A percentile compares a stretch with the other conserved stretches of the same genome.
Evolutionary conservation across 2,888 invertebrate genomes (phyloP).

Genomic region (Cantharis nigra): DNA sequence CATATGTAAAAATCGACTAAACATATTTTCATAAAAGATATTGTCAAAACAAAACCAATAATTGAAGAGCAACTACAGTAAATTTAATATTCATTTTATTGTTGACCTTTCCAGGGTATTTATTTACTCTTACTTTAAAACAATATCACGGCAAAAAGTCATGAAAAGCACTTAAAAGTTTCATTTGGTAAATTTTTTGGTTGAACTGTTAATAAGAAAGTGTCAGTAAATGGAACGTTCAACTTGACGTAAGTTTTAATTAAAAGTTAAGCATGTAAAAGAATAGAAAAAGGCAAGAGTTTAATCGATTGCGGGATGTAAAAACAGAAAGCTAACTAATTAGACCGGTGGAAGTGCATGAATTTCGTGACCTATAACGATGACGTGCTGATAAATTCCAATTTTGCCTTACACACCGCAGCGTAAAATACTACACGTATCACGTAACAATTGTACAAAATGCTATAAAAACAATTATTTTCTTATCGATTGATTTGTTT

Average conservation of each 20-base stretch:
- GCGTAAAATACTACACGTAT: constrained; percentile 20
- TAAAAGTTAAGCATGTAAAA: constrained; percentile 16
- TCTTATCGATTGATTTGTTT: constrained; percentile 12
- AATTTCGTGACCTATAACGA: constrained; percentile 37
- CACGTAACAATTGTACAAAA: constrained; percentile 8
- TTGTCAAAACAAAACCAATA: not conserved
- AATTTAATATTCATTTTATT: not conserved
- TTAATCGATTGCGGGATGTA: constrained; percentile 24
- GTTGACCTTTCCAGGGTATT: not conserved
- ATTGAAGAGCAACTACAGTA: not conserved
- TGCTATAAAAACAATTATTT: constrained; percentile 9
- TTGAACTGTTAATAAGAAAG: constrained; percentile 7
- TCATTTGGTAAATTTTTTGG: not conserved
- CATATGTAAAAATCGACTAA: not conserved
- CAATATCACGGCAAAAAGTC: not conserved
- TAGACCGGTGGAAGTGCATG: constrained; percentile 32
- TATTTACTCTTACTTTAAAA: not conserved
- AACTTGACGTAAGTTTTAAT: constrained; percentile 19
- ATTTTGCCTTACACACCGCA: constrained; percentile 34
- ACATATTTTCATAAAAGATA: not conserved
- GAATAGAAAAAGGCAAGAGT: constrained; percentile 13
- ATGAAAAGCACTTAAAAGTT: not conserved
- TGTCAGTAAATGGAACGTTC: constrained; percentile 6
- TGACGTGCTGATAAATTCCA: constrained; percentile 42
- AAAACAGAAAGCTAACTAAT: constrained; percentile 31